Conservation (phyloP, 2,113 vertebrate genomes). For the Amphiprion ocellaris region DNA sequence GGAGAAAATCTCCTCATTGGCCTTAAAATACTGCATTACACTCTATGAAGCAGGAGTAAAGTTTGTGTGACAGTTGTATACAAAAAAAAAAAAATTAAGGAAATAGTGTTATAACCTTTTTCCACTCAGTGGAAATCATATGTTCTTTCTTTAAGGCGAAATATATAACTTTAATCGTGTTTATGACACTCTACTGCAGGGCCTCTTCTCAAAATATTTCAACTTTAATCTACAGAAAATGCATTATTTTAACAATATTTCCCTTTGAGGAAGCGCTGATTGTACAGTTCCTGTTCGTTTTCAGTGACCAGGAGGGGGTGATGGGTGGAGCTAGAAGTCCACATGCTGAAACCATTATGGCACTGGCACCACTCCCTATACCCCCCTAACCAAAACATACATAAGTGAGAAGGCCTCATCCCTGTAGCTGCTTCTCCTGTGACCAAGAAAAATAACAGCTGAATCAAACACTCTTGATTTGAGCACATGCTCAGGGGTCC, state of each 20-base stretch:
- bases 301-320: constrained; percentile 59
- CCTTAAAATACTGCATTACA: constrained; percentile 25
- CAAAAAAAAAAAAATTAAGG: neutral
- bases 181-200: neutral
- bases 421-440: constrained; percentile 64
- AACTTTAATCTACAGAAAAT: neutral
- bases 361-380: constrained; percentile 74
- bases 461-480: constrained; percentile 52
- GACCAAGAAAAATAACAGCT: constrained; percentile 65
- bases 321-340: constrained; percentile 66
- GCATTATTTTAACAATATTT: neutral
- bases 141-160: neutral
- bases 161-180: neutral
- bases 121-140: neutral
- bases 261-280: constrained; percentile 79
- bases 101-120: neutral
- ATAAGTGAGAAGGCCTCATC: constrained; percentile 68
- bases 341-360: constrained; percentile 85
- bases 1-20: constrained; percentile 28
- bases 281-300: constrained; percentile 73
- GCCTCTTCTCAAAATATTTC: neutral
- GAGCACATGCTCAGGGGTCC: constrained; percentile 32
- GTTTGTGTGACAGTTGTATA: neutral
- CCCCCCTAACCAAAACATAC: constrained; percentile 75
- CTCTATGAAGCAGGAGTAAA: constrained; percentile 24